phyloP scores from a whole-genome alignment of 2,113 vertebrate species.

The Passer domesticus region DNA sequence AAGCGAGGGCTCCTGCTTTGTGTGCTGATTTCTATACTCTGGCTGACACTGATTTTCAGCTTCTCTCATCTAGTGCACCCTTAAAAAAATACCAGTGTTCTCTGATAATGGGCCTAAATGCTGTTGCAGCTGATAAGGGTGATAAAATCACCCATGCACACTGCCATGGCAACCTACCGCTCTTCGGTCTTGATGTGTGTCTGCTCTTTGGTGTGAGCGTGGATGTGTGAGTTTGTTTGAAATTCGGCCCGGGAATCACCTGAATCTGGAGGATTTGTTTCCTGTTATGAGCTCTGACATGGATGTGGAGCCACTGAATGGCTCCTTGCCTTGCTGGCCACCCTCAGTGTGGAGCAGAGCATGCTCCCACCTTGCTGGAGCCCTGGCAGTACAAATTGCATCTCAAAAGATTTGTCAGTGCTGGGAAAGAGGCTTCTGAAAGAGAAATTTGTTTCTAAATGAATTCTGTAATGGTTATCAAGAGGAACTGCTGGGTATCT shows the following conservation, averaged over 20 bases:
- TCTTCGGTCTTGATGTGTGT: accelerated
- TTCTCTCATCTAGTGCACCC: background rate
- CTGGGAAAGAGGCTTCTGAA: background rate
- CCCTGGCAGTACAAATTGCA: background rate
- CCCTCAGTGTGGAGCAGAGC: background rate
- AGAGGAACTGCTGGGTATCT: background rate
- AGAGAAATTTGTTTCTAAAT: background rate
- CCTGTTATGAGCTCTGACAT: background rate
- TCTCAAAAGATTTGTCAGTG: background rate
- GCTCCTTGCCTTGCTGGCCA: background rate
- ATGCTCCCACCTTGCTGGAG: background rate
- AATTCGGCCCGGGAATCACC: background rate
- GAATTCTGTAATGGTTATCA: background rate
- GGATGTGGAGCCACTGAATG: background rate
- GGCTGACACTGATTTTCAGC: background rate
- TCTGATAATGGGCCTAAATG: conserved; percentile 1
- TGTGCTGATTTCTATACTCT: background rate
- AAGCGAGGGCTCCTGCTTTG: background rate
- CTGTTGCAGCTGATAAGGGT: conserved; percentile 22
- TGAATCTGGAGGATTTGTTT: background rate
- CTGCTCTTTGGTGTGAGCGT: background rate
- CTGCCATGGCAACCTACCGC: background rate
- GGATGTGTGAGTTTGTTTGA: background rate
- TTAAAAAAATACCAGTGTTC: background rate
- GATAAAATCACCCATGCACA: conserved; percentile 16